Evolutionary conservation across 2,113 vertebrate genomes (phyloP).

Genomic region (Aspiorhynchus laticeps): DNA sequence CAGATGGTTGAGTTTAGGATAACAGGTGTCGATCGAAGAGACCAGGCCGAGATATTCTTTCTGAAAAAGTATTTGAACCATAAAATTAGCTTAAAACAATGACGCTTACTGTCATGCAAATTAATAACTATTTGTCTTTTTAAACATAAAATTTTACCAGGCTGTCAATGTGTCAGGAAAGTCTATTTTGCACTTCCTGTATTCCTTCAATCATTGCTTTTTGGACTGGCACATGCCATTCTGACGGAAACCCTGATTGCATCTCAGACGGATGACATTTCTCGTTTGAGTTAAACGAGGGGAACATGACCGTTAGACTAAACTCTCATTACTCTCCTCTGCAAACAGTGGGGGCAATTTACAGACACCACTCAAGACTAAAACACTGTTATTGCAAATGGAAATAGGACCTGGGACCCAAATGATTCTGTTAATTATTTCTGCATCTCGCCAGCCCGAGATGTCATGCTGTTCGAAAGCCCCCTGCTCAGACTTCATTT

Average conservation of each 20-base stretch:
- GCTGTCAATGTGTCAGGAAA: conserved; percentile 32
- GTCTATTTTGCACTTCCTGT: conserved; percentile 60
- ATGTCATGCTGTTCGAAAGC: conserved; percentile 61
- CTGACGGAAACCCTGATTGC: conserved; percentile 69
- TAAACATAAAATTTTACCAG: conserved; percentile 55
- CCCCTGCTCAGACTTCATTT: conserved; percentile 70
- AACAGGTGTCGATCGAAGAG: conserved; percentile 8
- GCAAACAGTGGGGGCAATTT: conserved; percentile 73
- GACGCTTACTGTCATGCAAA: not conserved
- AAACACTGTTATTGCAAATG: conserved; percentile 62
- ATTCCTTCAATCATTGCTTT: conserved; percentile 63
- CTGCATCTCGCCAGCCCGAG: conserved; percentile 39
- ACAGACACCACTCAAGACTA: conserved; percentile 59
- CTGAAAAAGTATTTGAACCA: not conserved
- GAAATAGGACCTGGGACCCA: conserved; percentile 70
- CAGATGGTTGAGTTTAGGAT: not conserved
- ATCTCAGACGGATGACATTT: conserved; percentile 69
- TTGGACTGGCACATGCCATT: conserved; percentile 66
- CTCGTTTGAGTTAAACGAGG: conserved; percentile 75
- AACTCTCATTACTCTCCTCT: conserved; percentile 72
- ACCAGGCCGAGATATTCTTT: not conserved
- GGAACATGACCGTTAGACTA: conserved; percentile 71
- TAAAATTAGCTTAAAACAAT: too few species aligned
- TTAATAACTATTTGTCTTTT: not conserved
- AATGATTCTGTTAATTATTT: conserved; percentile 78